Conservation (phyloP, 2,113 vertebrate species). For the Papio anubis region DNA sequence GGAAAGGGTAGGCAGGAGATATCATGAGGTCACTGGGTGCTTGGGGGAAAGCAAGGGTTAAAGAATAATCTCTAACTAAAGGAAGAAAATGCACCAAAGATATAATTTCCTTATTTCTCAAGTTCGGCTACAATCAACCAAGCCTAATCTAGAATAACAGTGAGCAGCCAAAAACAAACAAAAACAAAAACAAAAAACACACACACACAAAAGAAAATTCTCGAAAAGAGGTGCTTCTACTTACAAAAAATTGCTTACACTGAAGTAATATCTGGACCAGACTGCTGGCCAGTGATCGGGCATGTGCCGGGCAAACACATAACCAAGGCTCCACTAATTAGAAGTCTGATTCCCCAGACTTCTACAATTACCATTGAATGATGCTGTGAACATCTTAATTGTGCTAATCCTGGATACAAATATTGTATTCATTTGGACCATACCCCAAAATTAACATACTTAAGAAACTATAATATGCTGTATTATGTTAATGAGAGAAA, state of each 20-base stretch:
- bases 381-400: conserved; percentile 51
- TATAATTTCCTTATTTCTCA: not conserved
- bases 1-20: not conserved
- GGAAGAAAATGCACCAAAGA: not conserved
- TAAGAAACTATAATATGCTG: not conserved
- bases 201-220: not conserved
- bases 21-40: accelerated
- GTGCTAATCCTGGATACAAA: conserved; percentile 38
- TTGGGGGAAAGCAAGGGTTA: not conserved
- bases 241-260: not conserved
- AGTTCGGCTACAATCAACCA: not conserved
- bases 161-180: not conserved
- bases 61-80: not conserved
- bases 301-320: not conserved
- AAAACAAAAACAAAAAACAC: no score
- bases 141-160: not conserved
- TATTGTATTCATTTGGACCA: conserved; percentile 53
- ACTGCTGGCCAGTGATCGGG: not conserved
- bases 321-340: conserved; percentile 26
- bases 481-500: conserved; percentile 42
- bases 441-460: conserved; percentile 38
- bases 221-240: not conserved
- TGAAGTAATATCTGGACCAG: not conserved
- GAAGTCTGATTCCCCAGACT: conserved; percentile 5
- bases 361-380: conserved; percentile 47